These are phyloP conservation scores for Calameuta idolon DNA, from an alignment of 2,888 invertebrate genomes.

Conservation along the genomic window DNA sequence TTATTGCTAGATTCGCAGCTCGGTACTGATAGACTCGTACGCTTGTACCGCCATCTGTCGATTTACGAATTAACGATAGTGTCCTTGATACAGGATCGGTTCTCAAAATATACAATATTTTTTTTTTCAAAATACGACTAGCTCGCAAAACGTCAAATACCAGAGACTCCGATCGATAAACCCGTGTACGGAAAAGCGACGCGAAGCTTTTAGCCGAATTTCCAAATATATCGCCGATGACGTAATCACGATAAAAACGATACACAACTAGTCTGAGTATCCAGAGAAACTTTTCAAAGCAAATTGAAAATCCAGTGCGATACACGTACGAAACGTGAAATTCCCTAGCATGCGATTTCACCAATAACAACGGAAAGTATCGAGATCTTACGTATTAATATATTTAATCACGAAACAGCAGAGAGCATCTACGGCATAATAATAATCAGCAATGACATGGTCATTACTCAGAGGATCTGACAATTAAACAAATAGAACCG, in stretches of 20 bases:
- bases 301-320: background rate
- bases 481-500: slow-evolving; percentile 14
- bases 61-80: background rate
- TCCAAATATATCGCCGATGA: background rate
- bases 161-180: background rate
- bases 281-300: background rate
- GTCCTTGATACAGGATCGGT: background rate
- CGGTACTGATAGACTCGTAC: background rate
- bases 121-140: background rate
- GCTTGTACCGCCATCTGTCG: background rate
- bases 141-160: background rate
- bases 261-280: background rate
- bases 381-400: background rate
- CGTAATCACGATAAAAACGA: background rate
- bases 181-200: background rate
- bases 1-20: background rate
- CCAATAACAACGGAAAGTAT: background rate
- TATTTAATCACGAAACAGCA: background rate
- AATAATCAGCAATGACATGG: background rate
- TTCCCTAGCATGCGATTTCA: background rate
- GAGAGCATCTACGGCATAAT: background rate
- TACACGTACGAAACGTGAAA: background rate
- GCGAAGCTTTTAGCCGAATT: background rate
- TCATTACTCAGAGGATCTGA: slow-evolving; percentile 8
- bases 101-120: background rate